Evolutionary conservation across 2,797 vertebrate genomes (phyloP).

Genomic region (Anniella stebbinsi): DNA sequence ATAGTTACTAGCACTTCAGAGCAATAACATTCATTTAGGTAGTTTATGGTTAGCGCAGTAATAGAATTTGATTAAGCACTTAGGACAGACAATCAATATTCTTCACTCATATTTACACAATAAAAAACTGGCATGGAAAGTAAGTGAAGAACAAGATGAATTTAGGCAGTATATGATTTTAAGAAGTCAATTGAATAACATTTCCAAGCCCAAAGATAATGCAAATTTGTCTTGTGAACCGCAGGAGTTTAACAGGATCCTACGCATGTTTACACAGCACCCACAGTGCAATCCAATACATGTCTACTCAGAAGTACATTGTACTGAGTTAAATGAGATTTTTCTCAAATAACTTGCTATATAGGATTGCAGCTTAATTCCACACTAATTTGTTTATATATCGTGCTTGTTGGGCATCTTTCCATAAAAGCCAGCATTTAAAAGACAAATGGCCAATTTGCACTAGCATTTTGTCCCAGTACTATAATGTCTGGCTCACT

Average conservation of each 20-base stretch:
- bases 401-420: not conserved
- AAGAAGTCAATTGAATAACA: constrained; percentile 64
- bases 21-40: constrained; percentile 59
- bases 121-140: constrained; percentile 64
- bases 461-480: too few relatives aligned
- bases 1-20: constrained; percentile 62
- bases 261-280: not conserved
- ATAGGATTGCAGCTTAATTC: not conserved
- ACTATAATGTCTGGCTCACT: too few relatives aligned
- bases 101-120: constrained; percentile 77
- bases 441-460: too few relatives aligned
- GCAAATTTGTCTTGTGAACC: constrained; percentile 43
- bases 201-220: constrained; percentile 57
- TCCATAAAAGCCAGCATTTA: not conserved
- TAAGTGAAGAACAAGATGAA: constrained; percentile 62
- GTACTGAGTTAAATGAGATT: not conserved
- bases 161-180: constrained; percentile 63
- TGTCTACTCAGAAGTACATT: not conserved
- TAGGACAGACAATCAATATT: constrained; percentile 73
- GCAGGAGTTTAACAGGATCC: not conserved
- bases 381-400: not conserved
- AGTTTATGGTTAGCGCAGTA: constrained; percentile 69
- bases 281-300: not conserved
- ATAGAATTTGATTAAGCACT: constrained; percentile 81
- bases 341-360: not conserved